Evolutionary conservation across 1,140 invertebrate genomes (phyloP).

Genomic region (Pogonognathellus flavescens): DNA sequence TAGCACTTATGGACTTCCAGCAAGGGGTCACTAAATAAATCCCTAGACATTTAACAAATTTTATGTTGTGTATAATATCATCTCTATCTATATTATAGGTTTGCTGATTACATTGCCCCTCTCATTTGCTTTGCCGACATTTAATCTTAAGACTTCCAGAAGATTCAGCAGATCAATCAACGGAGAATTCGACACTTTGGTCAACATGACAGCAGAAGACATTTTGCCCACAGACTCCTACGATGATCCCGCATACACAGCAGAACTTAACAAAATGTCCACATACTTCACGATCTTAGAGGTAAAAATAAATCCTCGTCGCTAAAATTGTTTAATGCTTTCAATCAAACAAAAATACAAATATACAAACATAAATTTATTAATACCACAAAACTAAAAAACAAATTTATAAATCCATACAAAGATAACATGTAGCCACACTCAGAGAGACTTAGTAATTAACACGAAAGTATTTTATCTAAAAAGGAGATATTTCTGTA

Average conservation of each 20-base stretch:
- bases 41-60: no score
- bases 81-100: constrained; percentile 54
- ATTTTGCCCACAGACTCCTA: constrained; percentile 64
- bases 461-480: no score
- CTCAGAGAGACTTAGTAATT: no score
- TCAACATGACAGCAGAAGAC: constrained; percentile 65
- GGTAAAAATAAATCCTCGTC: constrained; percentile 52
- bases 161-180: constrained; percentile 56
- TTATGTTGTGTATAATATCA: background rate
- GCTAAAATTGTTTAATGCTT: no score
- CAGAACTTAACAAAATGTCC: constrained; percentile 65
- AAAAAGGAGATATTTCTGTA: no score
- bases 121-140: constrained; percentile 66
- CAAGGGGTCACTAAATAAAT: no score
- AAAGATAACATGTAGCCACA: no score
- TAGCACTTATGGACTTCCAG: no score
- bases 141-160: constrained; percentile 63
- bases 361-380: no score
- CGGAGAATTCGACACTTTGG: constrained; percentile 47
- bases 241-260: constrained; percentile 66
- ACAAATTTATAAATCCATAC: no score
- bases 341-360: no score
- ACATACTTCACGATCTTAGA: constrained; percentile 66
- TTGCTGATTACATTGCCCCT: constrained; percentile 66
- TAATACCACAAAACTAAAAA: no score